Conservation (phyloP, 2,797 vertebrate genomes). For the Silurus lanzhouensis region DNA sequence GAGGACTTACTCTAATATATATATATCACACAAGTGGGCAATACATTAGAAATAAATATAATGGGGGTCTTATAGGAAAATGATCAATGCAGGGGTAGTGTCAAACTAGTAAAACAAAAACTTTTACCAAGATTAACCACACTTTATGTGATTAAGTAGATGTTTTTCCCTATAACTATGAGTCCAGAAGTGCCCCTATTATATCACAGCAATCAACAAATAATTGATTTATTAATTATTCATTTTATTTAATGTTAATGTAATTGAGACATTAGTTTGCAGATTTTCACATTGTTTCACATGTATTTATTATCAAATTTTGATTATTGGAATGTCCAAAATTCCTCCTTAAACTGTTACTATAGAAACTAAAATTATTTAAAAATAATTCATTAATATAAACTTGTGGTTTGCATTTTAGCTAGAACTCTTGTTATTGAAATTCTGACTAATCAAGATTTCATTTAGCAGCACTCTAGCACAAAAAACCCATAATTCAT, state of each 20-base stretch:
- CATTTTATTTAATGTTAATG: background rate
- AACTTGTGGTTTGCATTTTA: background rate
- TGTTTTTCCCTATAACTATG: background rate
- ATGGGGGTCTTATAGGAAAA: background rate
- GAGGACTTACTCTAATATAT: background rate
- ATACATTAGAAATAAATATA: background rate
- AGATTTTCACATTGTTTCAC: background rate
- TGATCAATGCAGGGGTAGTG: background rate
- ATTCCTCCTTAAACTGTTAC: background rate
- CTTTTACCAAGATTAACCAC: background rate
- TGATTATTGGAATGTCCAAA: background rate
- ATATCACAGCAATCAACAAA: background rate
- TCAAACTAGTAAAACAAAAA: background rate
- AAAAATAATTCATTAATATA: background rate
- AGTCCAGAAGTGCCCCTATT: background rate
- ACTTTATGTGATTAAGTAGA: background rate
- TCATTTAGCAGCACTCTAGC: background rate
- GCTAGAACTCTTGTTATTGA: background rate
- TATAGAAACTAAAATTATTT: background rate
- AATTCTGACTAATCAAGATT: constrained; percentile 6
- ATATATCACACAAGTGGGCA: background rate
- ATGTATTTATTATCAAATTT: background rate
- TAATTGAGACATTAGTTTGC: background rate
- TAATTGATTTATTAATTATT: no score
- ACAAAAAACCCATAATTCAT: background rate